Evolutionary conservation across 1,140 invertebrate species (phyloP).

Genomic region (Latrodectus geometricus): DNA sequence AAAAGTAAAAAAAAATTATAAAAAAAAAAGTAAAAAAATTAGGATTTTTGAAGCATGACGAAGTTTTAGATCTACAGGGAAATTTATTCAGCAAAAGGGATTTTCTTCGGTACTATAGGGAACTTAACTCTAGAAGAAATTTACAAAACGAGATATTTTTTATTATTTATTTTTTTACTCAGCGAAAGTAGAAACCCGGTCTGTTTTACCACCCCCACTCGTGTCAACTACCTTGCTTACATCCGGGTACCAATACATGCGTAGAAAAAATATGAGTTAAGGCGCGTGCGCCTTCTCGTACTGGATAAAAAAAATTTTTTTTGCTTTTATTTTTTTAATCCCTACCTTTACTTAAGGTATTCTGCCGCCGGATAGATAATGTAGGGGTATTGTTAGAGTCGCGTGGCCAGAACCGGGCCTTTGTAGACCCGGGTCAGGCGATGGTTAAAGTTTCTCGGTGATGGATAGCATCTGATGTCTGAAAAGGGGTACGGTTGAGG

Average conservation of each 20-base stretch:
- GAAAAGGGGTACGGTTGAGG: background rate
- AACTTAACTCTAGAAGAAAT: too few relatives aligned
- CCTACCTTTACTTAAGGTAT: slow-evolving; percentile 1
- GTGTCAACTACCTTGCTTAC: background rate
- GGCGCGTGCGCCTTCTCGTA: too few relatives aligned
- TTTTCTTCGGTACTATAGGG: too few relatives aligned
- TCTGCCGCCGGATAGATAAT: background rate
- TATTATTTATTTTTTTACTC: too few relatives aligned
- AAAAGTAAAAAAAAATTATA: too few relatives aligned
- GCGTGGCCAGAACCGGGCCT: background rate
- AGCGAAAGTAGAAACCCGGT: background rate
- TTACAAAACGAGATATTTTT: too few relatives aligned
- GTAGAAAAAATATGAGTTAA: background rate
- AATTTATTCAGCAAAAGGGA: too few relatives aligned
- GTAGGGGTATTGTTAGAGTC: background rate
- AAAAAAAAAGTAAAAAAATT: too few relatives aligned
- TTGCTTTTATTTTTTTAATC: background rate
- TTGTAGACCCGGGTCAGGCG: background rate
- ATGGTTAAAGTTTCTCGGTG: background rate
- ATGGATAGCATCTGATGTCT: background rate
- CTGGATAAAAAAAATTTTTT: background rate
- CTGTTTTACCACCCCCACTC: background rate
- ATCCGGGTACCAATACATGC: background rate
- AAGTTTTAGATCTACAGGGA: too few relatives aligned
- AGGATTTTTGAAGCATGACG: too few relatives aligned